Conservation (phyloP, 1,140 invertebrate species). For the Oncopeltus fasciatus region DNA sequence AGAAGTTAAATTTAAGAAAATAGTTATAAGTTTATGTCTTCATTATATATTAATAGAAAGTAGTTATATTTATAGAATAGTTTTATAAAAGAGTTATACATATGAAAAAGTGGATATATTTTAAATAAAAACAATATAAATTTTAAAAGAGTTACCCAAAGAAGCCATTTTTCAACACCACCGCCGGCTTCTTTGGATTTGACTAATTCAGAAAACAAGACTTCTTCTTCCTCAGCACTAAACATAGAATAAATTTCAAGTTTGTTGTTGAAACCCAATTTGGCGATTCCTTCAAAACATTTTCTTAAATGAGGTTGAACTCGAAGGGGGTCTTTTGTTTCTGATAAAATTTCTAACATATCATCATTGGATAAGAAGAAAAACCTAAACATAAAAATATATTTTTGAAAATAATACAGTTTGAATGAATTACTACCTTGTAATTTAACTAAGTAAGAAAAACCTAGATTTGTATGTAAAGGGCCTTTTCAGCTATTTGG, state of each 20-base stretch:
- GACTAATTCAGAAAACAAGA: conserved; percentile 52
- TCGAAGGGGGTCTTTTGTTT: conserved; percentile 73
- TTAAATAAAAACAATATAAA: no score
- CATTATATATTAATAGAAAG: no score
- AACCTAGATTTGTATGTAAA: background rate
- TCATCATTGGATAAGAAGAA: conserved; percentile 94
- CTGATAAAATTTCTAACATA: conserved; percentile 85
- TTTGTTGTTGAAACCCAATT: conserved; percentile 55
- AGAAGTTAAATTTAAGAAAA: no score
- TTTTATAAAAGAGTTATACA: no score
- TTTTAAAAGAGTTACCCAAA: no score
- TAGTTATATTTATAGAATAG: no score
- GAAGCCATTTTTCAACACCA: conserved; percentile 85
- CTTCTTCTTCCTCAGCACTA: conserved; percentile 68
- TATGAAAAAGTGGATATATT: no score
- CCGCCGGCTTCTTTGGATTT: conserved; percentile 66
- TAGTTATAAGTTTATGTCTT: no score
- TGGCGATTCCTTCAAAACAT: conserved; percentile 70
- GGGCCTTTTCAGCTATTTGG: background rate
- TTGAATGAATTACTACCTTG: background rate
- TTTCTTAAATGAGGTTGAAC: conserved; percentile 87
- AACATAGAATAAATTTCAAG: conserved; percentile 72
- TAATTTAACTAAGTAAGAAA: background rate
- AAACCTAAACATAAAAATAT: conserved; percentile 47
- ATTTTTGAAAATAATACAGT: no score